phyloP scores from a whole-genome alignment of 2,797 vertebrate genomes.

The Gambelia wislizenii region DNA sequence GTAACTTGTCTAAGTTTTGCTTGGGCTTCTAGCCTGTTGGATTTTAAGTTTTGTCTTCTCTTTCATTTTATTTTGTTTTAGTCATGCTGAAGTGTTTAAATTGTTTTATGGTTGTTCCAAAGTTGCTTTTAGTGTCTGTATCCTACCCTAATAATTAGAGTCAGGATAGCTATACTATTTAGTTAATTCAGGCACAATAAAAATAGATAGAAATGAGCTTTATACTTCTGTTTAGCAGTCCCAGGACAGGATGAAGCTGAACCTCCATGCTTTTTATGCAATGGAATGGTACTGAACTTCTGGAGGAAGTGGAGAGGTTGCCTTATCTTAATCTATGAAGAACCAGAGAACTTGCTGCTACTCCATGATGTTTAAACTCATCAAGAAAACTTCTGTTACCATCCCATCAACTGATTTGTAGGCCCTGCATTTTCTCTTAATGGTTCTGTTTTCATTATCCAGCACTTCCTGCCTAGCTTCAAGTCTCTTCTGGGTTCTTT shows the following conservation, averaged over 20 bases:
- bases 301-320: neutral
- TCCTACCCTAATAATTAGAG: neutral
- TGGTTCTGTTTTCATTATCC: conserved; percentile 12
- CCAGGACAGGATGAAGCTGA: neutral
- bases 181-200: neutral
- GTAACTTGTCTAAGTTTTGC: too few species aligned
- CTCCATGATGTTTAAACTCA: neutral
- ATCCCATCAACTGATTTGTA: neutral
- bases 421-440: neutral
- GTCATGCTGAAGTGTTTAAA: too few species aligned
- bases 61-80: too few species aligned
- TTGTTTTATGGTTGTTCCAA: too few species aligned
- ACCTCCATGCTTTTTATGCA: neutral
- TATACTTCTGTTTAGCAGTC: neutral
- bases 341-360: neutral
- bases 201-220: neutral
- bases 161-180: neutral
- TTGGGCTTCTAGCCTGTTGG: too few species aligned
- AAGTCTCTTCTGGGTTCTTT: neutral
- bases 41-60: too few species aligned
- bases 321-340: neutral
- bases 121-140: too few species aligned
- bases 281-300: neutral
- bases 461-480: neutral
- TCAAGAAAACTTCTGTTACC: conserved; percentile 7